A percentile compares a stretch with the other conserved stretches of the same genome.
Conservation (phyloP, 1,140 invertebrate species). For the Notospermus geniculatus region DNA sequence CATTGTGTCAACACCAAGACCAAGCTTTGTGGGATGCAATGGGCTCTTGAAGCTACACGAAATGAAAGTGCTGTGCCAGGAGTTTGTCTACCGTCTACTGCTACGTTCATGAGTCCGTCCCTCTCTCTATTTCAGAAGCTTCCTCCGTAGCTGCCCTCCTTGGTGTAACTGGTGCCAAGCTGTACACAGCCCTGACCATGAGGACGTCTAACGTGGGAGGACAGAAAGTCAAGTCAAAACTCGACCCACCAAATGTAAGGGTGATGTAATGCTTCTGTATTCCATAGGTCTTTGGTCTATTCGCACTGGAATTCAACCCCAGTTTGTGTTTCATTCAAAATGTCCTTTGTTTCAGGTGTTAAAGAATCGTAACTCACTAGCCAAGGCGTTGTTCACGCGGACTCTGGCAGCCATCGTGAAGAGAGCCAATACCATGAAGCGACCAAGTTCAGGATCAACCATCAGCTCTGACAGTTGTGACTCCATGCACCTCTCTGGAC, state of each 20-base stretch:
- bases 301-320: too few species aligned
- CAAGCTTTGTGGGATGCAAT: too few species aligned
- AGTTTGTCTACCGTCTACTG: too few species aligned
- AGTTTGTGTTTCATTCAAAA: too few species aligned
- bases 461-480: too few species aligned
- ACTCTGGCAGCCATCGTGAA: constrained; percentile 93
- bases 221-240: constrained; percentile 79
- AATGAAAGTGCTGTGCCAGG: too few species aligned
- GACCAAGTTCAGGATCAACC: constrained; percentile 78
- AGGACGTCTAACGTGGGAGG: constrained; percentile 79
- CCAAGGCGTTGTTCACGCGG: constrained; percentile 89
- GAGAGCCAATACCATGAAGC: constrained; percentile 85
- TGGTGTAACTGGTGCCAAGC: constrained; percentile 69
- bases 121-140: constrained; percentile 60
- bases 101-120: constrained; percentile 1
- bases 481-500: too few species aligned
- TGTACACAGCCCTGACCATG: constrained; percentile 79
- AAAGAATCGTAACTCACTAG: constrained; percentile 81
- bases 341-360: constrained; percentile 64
- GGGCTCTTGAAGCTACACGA: too few species aligned
- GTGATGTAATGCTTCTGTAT: constrained; percentile 2
- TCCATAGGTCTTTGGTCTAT: too few species aligned
- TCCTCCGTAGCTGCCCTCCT: constrained; percentile 80
- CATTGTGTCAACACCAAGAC: too few species aligned
- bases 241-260: constrained; percentile 75